Evolutionary conservation across 2,888 invertebrate genomes (phyloP).

Genomic region (Allacma fusca): DNA sequence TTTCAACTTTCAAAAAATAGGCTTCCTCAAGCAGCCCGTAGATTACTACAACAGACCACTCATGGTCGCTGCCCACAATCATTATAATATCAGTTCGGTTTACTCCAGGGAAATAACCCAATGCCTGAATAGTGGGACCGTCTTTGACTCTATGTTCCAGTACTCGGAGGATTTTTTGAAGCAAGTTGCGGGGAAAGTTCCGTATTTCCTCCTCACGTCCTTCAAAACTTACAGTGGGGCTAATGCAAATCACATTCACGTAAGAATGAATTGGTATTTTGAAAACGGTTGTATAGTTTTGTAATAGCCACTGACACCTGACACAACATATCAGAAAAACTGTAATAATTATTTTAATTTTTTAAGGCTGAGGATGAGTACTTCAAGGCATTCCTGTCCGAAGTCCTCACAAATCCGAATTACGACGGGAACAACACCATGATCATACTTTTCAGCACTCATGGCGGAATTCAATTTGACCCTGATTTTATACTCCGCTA

Average conservation of each 20-base stretch:
- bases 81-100: constrained; percentile 46
- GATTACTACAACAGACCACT: constrained; percentile 84
- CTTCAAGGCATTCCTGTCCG: not conserved
- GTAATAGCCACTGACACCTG: too few relatives aligned
- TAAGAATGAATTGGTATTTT: not conserved
- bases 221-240: constrained; percentile 41
- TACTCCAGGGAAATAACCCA: constrained; percentile 16
- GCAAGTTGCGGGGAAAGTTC: constrained; percentile 48
- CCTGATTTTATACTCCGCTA: constrained; percentile 76
- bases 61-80: constrained; percentile 69
- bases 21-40: constrained; percentile 77
- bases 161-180: constrained; percentile 53
- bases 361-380: constrained; percentile 18
- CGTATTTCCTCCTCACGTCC: constrained; percentile 59
- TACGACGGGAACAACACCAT: constrained; percentile 28
- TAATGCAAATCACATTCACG: constrained; percentile 1
- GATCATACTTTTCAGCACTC: constrained; percentile 17
- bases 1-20: constrained; percentile 76
- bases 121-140: constrained; percentile 52
- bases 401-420: not conserved
- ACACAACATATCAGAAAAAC: too few relatives aligned
- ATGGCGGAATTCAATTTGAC: constrained; percentile 71
- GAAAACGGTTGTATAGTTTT: too few relatives aligned
- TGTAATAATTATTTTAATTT: not conserved
- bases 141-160: constrained; percentile 51